Evolutionary conservation across 2,797 vertebrate species (phyloP), one percentile per base, ranked within the genome.

Genomic region (Notolepis coatsorum): DNA sequence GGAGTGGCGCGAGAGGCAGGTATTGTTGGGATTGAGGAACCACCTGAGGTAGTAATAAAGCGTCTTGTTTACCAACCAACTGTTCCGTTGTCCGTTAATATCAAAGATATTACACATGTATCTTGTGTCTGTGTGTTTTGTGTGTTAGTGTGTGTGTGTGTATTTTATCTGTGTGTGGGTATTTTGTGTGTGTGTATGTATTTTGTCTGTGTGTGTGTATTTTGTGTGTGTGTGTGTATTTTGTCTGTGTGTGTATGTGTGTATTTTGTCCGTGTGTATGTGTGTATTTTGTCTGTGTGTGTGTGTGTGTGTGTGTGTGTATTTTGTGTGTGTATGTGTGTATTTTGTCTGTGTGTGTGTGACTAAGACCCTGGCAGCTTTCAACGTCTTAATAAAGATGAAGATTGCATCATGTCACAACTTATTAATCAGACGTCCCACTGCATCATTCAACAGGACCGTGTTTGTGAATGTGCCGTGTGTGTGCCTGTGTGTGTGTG

Each of bases 311-410:
- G 41, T 43, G 17, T 23, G 47, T 24, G 6, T n/a, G 31, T 30
- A 35, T 30, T n/a, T 5, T 10, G 28, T 23, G 31, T 23, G 30
- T 37, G 31, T 23, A 31, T 52, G 31, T 21, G 20, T 31, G 17
- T 35, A n/a, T n/a, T n/a, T n/a, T n/a, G 8, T 35, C 9, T 37
- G 10, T 30, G 17, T 3, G 15, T 43, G 6, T 43, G 41, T 43
- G 41, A 57, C 74, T 80, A 57, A 68, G 66, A 13, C 54, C 81
- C 67, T 51, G 37, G 13, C 52, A 84, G 87, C 90, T 92, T 91
- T 93, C 92, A 93, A 84, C 92, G 43, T 89, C 87, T 92, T 92
- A 91, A 93, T 93, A 93, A 91, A 88, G 84, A 82, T 70, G 78
- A 79, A 89, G 91, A 91, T 91, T 88, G 82, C 85, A 91, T 91